Percentiles rank a stretch among this genome's conserved stretches.
Conservation (phyloP, 2,888 invertebrate genomes). For the Melieria crassipennis region DNA sequence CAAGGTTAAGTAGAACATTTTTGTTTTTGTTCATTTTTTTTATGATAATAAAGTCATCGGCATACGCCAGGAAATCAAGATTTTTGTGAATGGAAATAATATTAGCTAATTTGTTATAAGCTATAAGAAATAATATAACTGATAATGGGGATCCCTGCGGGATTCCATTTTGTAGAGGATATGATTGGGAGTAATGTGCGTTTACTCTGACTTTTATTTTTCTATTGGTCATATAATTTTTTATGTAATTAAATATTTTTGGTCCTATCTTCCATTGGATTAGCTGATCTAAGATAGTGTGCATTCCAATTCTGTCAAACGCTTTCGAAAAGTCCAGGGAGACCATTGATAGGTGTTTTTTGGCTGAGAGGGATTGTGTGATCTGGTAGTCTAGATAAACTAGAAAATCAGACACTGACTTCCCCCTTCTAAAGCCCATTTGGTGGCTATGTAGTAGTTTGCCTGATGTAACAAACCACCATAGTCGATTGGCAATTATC, state of each 20-base stretch:
- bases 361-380: background rate
- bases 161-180: background rate
- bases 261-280: background rate
- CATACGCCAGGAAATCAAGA: background rate
- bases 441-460: slow-evolving; percentile 11
- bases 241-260: slow-evolving; percentile 4
- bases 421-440: slow-evolving; percentile 2
- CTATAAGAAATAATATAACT: background rate
- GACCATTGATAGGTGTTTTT: background rate
- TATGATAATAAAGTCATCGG: background rate
- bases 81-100: background rate
- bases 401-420: background rate
- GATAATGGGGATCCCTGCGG: background rate
- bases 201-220: background rate
- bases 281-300: background rate
- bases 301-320: background rate
- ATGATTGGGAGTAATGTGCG: background rate
- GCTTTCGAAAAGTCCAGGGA: background rate
- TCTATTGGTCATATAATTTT: background rate
- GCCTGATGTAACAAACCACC: slow-evolving; percentile 32
- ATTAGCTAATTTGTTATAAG: background rate
- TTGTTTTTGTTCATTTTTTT: slow-evolving; percentile 8
- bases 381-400: slow-evolving; percentile 8
- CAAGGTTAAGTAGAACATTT: background rate
- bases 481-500: slow-evolving; percentile 22